Percentiles rank a stretch among this genome's conserved stretches.
phyloP scores from a whole-genome alignment of 2,888 invertebrate species.

The Neoitamus cyanurus region DNA sequence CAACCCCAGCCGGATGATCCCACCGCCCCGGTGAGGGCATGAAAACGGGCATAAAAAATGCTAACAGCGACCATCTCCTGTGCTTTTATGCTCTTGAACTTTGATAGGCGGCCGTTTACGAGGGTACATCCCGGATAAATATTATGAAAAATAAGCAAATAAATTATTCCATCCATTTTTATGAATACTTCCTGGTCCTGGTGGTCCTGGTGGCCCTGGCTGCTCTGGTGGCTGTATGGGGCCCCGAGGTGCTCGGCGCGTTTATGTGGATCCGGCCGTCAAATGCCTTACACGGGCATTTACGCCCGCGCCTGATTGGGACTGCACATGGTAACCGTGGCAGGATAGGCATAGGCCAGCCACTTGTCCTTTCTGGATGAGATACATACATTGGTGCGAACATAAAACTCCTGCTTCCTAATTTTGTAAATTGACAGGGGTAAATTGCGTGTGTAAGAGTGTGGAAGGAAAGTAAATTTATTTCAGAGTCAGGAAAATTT shows the following conservation, averaged over 20 bases:
- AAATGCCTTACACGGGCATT: conserved; percentile 10
- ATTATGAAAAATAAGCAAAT: conserved; percentile 53
- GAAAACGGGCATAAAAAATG: conserved; percentile 51
- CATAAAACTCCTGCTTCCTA: neutral
- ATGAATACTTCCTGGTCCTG: conserved; percentile 39
- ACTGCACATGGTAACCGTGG: neutral
- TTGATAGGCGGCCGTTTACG: conserved; percentile 49
- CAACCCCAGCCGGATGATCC: conserved; percentile 47
- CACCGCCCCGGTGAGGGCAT: conserved; percentile 43
- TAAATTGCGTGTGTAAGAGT: neutral
- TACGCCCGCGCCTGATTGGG: conserved; percentile 19
- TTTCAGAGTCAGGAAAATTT: no score
- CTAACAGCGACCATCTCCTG: conserved; percentile 48
- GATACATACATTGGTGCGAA: neutral
- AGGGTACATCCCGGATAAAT: conserved; percentile 51
- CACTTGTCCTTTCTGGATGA: neutral
- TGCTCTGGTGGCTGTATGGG: neutral
- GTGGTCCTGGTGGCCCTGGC: neutral
- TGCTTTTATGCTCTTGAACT: conserved; percentile 48
- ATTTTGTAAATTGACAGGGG: neutral
- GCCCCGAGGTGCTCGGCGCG: neutral
- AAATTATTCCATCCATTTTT: conserved; percentile 52
- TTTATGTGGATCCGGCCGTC: conserved; percentile 15
- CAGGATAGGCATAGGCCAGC: neutral
- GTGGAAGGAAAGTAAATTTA: no score